Conservation (phyloP, 2,113 vertebrate species). For the Strigops habroptila region DNA sequence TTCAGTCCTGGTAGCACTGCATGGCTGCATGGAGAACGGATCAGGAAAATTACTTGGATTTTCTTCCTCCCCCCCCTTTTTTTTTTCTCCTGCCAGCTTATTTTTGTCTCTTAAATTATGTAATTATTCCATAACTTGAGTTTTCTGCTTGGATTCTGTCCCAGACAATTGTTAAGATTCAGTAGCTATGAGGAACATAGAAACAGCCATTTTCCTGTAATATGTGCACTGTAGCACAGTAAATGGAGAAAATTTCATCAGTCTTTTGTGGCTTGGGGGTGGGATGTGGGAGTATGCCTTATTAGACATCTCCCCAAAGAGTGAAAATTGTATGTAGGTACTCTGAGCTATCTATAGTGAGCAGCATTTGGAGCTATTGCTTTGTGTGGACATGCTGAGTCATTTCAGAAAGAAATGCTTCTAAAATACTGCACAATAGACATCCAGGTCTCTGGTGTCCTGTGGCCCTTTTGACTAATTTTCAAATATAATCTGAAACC, state of each 20-base stretch:
- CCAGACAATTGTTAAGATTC: slow-evolving; percentile 34
- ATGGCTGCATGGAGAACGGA: neutral
- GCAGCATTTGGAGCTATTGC: slow-evolving; percentile 13
- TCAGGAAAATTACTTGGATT: neutral
- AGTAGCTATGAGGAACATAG: neutral
- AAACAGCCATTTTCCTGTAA: slow-evolving; percentile 9
- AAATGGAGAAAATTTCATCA: slow-evolving; percentile 27
- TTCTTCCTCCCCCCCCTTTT: too few species aligned
- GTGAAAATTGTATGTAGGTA: slow-evolving; percentile 10
- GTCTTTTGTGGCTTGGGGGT: slow-evolving; percentile 23
- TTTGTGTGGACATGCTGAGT: slow-evolving; percentile 55
- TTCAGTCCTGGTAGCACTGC: neutral
- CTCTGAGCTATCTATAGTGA: slow-evolving; percentile 24
- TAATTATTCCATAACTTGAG: slow-evolving; percentile 50
- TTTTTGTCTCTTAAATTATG: slow-evolving; percentile 50
- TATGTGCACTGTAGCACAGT: neutral
- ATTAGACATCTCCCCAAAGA: slow-evolving; percentile 47
- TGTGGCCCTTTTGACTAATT: neutral
- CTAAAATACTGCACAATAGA: neutral
- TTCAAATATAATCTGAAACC: neutral
- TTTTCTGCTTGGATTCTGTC: slow-evolving; percentile 55
- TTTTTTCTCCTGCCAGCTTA: neutral
- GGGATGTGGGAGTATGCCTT: slow-evolving; percentile 28
- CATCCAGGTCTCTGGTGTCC: neutral
- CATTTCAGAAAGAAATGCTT: slow-evolving; percentile 30